Evolutionary conservation across 2,888 invertebrate species (phyloP), one percentile per base, ranked within the genome.

Genomic region (Calliphora vomitoria): DNA sequence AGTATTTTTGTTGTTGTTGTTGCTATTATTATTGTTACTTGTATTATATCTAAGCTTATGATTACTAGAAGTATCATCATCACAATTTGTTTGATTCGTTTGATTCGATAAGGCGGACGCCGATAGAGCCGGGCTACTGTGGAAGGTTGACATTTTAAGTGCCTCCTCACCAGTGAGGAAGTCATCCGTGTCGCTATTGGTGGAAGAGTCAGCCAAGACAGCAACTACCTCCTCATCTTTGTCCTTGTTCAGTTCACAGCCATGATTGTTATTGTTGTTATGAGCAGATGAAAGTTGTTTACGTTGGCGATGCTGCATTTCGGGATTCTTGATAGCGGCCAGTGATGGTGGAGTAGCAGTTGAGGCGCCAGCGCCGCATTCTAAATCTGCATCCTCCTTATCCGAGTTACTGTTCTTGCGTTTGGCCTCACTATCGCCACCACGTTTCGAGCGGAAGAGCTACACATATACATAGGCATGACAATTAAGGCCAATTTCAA

Each of bases 271-370:
- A 74, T 90, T 92, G 69, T 88, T 88, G 83, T 89, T 89, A 64
- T 79, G 76, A 75, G 35, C 44, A 47, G 81, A 79, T 79, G 87
- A 84, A 10, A 79, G 90, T 89, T 91, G 92, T 88, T 93, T 93
- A 25, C 93, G 93, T 86, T 92, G 93, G 69, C 93, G 93, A 87
- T 93, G 93, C 76, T 92, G 92, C 92, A 93, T 93, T 87, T 92
- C 92, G 53, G 90, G 90, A 87, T 90, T 91, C 25, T 89, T 89
- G 71, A 83, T 78, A 20, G 86, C 81, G 41, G 86, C 72, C 62
- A 85, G 35, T 72, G 58, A 62, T 69, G 88, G 13, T 20, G 84
- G 80, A 74, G 81, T 86, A 44, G 89, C 87, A 58, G 90, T 82
- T 88, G 90, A 25, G 91, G 91, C 76, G 90, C 90, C 90, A 84